Evolutionary conservation across 1,140 invertebrate species (phyloP), one percentile per base, ranked within the genome.

Genomic region (Pteromalus puparum): DNA sequence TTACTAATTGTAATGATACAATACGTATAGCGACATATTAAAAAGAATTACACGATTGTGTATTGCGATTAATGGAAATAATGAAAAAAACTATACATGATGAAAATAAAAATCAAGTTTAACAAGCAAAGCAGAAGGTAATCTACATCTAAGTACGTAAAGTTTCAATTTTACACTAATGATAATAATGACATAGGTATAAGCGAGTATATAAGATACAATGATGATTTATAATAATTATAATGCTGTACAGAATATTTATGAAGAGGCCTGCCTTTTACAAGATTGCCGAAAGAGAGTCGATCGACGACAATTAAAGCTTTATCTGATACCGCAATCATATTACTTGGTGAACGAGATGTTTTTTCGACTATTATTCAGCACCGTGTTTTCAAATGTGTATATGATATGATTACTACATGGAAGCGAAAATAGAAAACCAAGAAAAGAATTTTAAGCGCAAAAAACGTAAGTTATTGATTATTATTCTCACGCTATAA

Each of bases 101-200:
- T 80, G 68, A 77, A 90, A 91, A 91, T 89, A 88, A 89, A 90
- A 89, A 89, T 89, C 87, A 88, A 61, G n/a, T 74, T 84, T 48
- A 89, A 88, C 75, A 87, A 88, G 87, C 87, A 88, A 82, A 88
- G 84, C 86, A 90, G 88, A 89, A 89, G 88, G 85, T 91, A 92
- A 91, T 92, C 87, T 91, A 91, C 85, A 92, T 91, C 89, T 93
- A 93, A 92, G 90, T 92, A 92, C 91, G 91, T 92, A 93, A 92
- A 90, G 90, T 93, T 93, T 93, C 91, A 92, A 93, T 93, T 93
- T 93, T 93, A 93, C 92, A 93, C 91, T 93, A 93, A 89, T 90
- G 91, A 93, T 93, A 93, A 93, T 92, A 93, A 93, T 92, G 89
- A 92, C 88, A 90, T 91, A 92, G 90, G 83, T 88, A 90, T 93